phyloP scores from a whole-genome alignment of 2,113 vertebrate species.

The Synchiropus splendidus region DNA sequence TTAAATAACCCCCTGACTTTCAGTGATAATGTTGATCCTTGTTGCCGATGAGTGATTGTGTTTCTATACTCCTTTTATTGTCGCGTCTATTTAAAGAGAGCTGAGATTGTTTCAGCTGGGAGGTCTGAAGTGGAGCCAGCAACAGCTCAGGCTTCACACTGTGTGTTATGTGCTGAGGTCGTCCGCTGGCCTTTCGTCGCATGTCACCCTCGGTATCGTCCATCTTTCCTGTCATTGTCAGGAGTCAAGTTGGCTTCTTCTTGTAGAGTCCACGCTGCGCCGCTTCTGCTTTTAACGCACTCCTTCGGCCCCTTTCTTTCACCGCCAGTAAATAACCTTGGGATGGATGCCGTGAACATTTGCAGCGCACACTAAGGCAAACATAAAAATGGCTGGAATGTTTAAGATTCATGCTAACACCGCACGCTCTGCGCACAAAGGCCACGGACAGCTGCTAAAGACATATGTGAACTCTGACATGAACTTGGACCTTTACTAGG shows the following conservation, averaged over 20 bases:
- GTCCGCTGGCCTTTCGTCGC: slow-evolving; percentile 36
- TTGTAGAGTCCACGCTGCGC: slow-evolving; percentile 10
- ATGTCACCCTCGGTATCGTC: slow-evolving; percentile 37
- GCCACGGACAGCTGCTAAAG: slow-evolving; percentile 33
- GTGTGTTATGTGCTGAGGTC: slow-evolving; percentile 29
- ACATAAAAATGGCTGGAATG: slow-evolving; percentile 18
- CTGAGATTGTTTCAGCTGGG: slow-evolving; percentile 23
- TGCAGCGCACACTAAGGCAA: slow-evolving; percentile 9
- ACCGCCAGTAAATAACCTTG: not conserved
- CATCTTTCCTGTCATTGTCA: slow-evolving; percentile 55
- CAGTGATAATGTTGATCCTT: no score
- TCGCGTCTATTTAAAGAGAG: slow-evolving; percentile 36
- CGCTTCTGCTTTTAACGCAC: no score
- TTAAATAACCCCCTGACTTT: no score
- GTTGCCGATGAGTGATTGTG: no score
- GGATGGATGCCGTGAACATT: slow-evolving; percentile 9
- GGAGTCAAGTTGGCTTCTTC: slow-evolving; percentile 22
- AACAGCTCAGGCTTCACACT: slow-evolving; percentile 19
- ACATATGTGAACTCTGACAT: slow-evolving; percentile 28
- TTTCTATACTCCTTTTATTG: slow-evolving; percentile 16
- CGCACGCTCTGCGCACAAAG: slow-evolving; percentile 14
- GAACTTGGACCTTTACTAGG: slow-evolving; percentile 25
- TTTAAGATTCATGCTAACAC: slow-evolving; percentile 24
- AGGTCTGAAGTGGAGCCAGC: slow-evolving; percentile 29
- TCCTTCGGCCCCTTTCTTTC: not conserved